phyloP scores from a whole-genome alignment of 2,888 invertebrate species.

The Synanthedon tipuliformis region DNA sequence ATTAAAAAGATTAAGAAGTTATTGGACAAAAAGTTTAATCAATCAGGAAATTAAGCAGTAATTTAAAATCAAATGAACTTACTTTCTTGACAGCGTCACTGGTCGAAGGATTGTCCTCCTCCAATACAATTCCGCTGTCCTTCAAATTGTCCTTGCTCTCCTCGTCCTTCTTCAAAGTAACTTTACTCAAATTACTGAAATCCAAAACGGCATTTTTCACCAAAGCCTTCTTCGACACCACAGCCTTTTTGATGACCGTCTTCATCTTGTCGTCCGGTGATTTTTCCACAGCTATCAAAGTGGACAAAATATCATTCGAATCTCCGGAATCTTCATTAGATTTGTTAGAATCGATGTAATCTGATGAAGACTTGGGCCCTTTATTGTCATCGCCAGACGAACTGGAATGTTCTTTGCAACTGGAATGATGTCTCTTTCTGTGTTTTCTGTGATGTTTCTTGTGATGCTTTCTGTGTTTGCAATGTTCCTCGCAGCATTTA shows the following conservation, averaged over 20 bases:
- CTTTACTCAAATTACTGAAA: constrained; percentile 45
- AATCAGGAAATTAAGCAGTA: too few species aligned
- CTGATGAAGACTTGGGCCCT: constrained; percentile 46
- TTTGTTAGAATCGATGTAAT: constrained; percentile 52
- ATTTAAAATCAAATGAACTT: not conserved
- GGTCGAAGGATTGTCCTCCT: constrained; percentile 37
- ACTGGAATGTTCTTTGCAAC: constrained; percentile 58
- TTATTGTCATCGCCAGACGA: constrained; percentile 65
- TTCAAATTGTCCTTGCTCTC: constrained; percentile 47
- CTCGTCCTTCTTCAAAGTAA: constrained; percentile 31
- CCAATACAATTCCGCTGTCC: constrained; percentile 53
- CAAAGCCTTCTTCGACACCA: constrained; percentile 43
- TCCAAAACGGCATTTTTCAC: constrained; percentile 52
- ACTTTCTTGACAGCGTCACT: constrained; percentile 49
- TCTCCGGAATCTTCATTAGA: constrained; percentile 59
- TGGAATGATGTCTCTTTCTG: constrained; percentile 77
- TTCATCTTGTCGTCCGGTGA: constrained; percentile 56
- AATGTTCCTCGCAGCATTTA: constrained; percentile 76
- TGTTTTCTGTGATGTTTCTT: constrained; percentile 85
- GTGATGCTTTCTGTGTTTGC: constrained; percentile 79
- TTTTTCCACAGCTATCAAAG: constrained; percentile 48
- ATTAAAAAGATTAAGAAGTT: too few species aligned
- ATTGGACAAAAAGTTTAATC: too few species aligned
- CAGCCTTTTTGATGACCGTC: constrained; percentile 54
- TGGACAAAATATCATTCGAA: constrained; percentile 44